Percentiles rank a stretch among this genome's conserved stretches.
Conservation (phyloP, 2,797 vertebrate genomes). For the Rousettus madagascariensis region DNA sequence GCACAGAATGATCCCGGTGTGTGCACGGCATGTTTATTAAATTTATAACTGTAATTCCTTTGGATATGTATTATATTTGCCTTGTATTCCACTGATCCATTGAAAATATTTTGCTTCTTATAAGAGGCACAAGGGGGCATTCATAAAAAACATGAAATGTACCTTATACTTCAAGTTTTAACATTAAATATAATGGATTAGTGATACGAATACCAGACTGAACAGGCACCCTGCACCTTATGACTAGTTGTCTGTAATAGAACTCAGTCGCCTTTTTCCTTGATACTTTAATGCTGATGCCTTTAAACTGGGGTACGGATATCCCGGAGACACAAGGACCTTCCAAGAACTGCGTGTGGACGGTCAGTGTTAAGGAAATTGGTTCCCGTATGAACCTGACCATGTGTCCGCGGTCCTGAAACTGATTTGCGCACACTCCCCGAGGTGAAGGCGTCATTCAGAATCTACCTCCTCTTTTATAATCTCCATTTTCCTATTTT, state of each 20-base stretch:
- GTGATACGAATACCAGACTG: neutral
- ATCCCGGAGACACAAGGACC: neutral
- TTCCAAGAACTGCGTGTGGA: neutral
- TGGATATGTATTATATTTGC: conserved; percentile 57
- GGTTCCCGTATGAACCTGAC: neutral
- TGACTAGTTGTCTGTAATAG: neutral
- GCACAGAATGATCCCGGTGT: conserved; percentile 56
- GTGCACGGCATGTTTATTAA: conserved; percentile 52
- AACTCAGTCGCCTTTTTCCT: neutral
- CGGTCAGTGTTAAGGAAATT: neutral
- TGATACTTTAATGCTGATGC: neutral
- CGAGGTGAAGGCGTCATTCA: neutral
- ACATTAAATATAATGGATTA: conserved; percentile 40
- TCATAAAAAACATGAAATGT: conserved; percentile 44
- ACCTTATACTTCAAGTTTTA: conserved; percentile 34
- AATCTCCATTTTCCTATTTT: neutral
- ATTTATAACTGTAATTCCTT: conserved; percentile 59
- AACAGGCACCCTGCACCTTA: neutral
- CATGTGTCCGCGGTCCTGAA: neutral
- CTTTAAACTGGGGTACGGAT: neutral
- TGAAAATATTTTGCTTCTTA: conserved; percentile 73
- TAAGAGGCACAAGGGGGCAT: conserved; percentile 48
- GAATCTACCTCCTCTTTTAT: neutral
- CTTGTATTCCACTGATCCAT: conserved; percentile 64
- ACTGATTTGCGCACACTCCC: neutral